A percentile compares a stretch with the other conserved stretches of the same genome.
These are phyloP conservation scores for Plumapathes pennacea DNA, from an alignment of 92 coral and sea anemone species.

Conservation along the genomic window DNA sequence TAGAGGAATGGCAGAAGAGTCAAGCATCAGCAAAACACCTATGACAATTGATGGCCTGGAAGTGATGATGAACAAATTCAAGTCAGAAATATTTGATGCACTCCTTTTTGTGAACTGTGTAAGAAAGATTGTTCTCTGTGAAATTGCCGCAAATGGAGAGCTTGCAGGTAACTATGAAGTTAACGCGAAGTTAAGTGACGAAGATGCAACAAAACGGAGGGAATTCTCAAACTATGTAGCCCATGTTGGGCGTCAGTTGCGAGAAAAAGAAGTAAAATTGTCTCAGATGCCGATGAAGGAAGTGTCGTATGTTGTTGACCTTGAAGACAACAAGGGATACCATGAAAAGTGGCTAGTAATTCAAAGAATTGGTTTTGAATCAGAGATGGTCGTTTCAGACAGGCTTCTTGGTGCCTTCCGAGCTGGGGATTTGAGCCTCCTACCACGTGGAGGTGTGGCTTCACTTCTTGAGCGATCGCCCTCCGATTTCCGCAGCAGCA, in stretches of 20 bases:
- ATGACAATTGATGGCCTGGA: conserved; percentile 19
- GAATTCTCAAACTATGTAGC: conserved; percentile 19
- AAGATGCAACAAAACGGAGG: conserved; percentile 46
- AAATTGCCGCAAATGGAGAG: conserved; percentile 34
- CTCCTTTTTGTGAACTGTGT: conserved; percentile 77
- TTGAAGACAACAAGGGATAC: conserved; percentile 36
- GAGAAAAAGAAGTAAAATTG: neutral
- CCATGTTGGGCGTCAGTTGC: conserved; percentile 1
- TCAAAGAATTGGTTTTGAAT: conserved; percentile 66
- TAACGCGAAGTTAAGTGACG: conserved; percentile 23
- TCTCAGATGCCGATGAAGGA: conserved; percentile 17
- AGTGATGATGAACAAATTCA: conserved; percentile 47
- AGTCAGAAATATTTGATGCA: conserved; percentile 55
- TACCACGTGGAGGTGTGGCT: conserved; percentile 83
- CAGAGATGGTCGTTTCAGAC: conserved; percentile 9
- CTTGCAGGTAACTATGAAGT: conserved; percentile 43
- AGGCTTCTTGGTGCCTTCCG: conserved; percentile 22
- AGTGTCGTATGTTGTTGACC: conserved; percentile 47
- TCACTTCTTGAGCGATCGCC: conserved; percentile 11
- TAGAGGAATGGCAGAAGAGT: conserved; percentile 32
- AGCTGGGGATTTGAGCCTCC: conserved; percentile 52
- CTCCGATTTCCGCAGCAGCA: conserved; percentile 1
- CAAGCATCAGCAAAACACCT: conserved; percentile 6
- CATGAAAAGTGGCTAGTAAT: conserved; percentile 55
- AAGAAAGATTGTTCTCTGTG: conserved; percentile 60